These are phyloP conservation scores for Lycodopsis pacificus DNA, from an alignment of 2,797 vertebrate species.

Conservation along the genomic window DNA sequence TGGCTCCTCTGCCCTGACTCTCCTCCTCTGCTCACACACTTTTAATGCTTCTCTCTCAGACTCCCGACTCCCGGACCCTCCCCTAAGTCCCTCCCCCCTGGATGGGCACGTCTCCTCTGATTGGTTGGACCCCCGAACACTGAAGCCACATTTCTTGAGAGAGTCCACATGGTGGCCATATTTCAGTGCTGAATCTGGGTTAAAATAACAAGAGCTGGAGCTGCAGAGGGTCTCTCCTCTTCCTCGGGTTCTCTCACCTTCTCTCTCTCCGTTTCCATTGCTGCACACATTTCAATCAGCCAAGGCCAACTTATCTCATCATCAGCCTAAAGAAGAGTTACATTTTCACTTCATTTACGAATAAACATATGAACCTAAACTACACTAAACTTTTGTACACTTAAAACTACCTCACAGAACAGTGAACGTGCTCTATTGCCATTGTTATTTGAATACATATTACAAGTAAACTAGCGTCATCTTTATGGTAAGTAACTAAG, in stretches of 20 bases:
- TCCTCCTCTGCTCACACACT: constrained; percentile 55
- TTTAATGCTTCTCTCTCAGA: constrained; percentile 38
- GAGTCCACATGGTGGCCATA: constrained; percentile 81
- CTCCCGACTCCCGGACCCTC: constrained; percentile 53
- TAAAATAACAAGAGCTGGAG: constrained; percentile 78
- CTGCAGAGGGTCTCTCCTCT: constrained; percentile 43
- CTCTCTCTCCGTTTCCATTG: constrained; percentile 37
- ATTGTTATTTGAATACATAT: not conserved
- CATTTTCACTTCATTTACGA: constrained; percentile 28
- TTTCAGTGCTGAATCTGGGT: constrained; percentile 80
- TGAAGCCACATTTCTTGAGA: constrained; percentile 69
- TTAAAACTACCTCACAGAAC: not conserved
- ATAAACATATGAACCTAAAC: not conserved
- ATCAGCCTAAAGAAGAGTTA: constrained; percentile 25
- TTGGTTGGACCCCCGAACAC: constrained; percentile 58
- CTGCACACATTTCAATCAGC: constrained; percentile 46
- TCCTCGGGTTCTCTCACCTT: constrained; percentile 61
- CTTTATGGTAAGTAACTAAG: not conserved
- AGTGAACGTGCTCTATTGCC: not conserved
- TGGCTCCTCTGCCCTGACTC: constrained; percentile 57
- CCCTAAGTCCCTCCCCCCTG: constrained; percentile 57
- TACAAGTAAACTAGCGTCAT: not conserved
- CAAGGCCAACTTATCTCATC: constrained; percentile 39
- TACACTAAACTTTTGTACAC: not conserved
- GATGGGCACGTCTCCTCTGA: constrained; percentile 39